Evolutionary conservation across 2,797 vertebrate genomes (phyloP).

Genomic region (Lophotriccus pileatus): DNA sequence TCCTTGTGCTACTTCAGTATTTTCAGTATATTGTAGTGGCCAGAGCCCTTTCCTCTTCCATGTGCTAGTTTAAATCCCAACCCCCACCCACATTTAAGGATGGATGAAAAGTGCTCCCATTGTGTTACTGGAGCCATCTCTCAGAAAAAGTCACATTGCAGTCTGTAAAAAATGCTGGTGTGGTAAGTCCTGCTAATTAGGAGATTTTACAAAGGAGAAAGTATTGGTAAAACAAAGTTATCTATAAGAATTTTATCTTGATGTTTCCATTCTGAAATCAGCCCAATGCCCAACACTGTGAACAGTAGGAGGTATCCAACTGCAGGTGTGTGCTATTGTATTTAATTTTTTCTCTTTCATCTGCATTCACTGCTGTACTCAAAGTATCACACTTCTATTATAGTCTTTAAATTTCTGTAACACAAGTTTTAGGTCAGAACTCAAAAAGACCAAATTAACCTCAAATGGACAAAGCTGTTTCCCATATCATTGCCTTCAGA

Average conservation of each 20-base stretch:
- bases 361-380: neutral
- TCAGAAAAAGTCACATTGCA: neutral
- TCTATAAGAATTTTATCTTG: neutral
- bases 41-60: neutral
- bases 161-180: neutral
- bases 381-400: neutral
- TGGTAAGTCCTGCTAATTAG: neutral
- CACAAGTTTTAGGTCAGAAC: neutral
- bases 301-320: neutral
- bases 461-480: neutral
- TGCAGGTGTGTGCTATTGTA: neutral
- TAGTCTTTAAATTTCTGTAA: neutral
- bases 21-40: neutral
- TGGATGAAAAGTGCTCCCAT: neutral
- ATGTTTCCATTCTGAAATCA: neutral
- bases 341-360: neutral
- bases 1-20: neutral
- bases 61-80: neutral
- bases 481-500: neutral
- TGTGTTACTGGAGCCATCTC: neutral
- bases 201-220: constrained; percentile 17
- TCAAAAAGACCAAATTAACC: neutral
- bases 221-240: neutral
- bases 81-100: neutral
- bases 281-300: neutral